Conservation (phyloP, 2,113 vertebrate genomes). For the Pungitius pungitius region DNA sequence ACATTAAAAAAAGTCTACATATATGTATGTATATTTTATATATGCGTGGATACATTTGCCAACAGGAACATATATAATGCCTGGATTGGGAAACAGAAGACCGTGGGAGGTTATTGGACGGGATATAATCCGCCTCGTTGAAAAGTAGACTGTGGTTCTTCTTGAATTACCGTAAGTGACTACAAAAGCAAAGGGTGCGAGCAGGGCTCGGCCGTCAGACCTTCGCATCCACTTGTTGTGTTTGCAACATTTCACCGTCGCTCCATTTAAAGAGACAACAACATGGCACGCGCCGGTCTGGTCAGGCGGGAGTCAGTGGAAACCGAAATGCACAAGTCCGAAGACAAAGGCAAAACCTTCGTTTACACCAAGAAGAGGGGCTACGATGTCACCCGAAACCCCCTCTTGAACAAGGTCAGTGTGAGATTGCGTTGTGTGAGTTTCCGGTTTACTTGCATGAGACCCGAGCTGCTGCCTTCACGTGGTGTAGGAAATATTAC, state of each 20-base stretch:
- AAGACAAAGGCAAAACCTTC: slow-evolving; percentile 62
- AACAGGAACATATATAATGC: no score
- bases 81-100: no score
- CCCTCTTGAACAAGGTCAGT: slow-evolving; percentile 88
- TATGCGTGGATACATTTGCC: no score
- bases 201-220: slow-evolving; percentile 19
- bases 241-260: slow-evolving; percentile 53
- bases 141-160: slow-evolving; percentile 36
- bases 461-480: slow-evolving; percentile 56
- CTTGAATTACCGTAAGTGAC: not conserved
- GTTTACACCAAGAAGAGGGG: slow-evolving; percentile 85
- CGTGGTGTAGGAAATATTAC: slow-evolving; percentile 19
- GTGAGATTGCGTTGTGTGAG: accelerated
- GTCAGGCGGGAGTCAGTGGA: slow-evolving; percentile 77
- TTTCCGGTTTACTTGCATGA: slow-evolving; percentile 26
- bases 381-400: slow-evolving; percentile 86
- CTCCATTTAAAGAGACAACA: slow-evolving; percentile 79
- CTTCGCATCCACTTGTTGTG: slow-evolving; percentile 73
- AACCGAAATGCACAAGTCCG: slow-evolving; percentile 76
- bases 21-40: not conserved
- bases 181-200: not conserved
- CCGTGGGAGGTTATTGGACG: not conserved
- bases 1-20: not conserved
- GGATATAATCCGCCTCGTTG: slow-evolving; percentile 16
- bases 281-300: slow-evolving; percentile 73